Conservation (phyloP, 1,140 invertebrate genomes). For the Aricia agestis region DNA sequence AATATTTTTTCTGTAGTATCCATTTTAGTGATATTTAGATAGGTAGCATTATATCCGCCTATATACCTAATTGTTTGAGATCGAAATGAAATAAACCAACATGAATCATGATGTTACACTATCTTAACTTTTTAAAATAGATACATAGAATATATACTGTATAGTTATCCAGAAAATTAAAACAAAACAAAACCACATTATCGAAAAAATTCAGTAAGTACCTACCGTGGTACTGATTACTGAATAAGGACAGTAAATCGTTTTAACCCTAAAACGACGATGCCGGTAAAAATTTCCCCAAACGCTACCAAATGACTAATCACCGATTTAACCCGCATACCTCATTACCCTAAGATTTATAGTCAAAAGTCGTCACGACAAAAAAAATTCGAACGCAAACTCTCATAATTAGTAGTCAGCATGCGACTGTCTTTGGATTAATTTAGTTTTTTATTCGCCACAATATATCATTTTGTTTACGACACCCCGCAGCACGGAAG, state of each 20-base stretch:
- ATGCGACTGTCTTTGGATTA: constrained; percentile 72
- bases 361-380: constrained; percentile 62
- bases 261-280: not conserved
- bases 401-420: constrained; percentile 71
- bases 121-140: too few species aligned
- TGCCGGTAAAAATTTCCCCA: not conserved
- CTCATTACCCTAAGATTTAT: constrained; percentile 73
- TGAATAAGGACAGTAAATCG: not conserved
- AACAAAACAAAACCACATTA: too few species aligned
- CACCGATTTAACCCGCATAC: constrained; percentile 53
- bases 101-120: too few species aligned
- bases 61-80: too few species aligned
- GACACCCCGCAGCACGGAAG: constrained; percentile 61
- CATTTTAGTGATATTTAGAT: too few species aligned
- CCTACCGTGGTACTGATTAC: too few species aligned
- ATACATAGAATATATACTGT: too few species aligned
- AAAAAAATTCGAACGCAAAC: constrained; percentile 62
- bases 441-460: constrained; percentile 63
- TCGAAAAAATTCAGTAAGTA: too few species aligned
- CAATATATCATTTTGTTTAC: constrained; percentile 72
- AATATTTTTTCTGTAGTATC: too few species aligned
- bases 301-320: constrained; percentile 15
- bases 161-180: too few species aligned
- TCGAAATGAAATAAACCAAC: too few species aligned
- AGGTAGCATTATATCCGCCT: too few species aligned